A percentile compares a stretch with the other conserved stretches of the same genome.
phyloP scores from a whole-genome alignment of 1,140 invertebrate species.

The Matsumurasca onukii region DNA sequence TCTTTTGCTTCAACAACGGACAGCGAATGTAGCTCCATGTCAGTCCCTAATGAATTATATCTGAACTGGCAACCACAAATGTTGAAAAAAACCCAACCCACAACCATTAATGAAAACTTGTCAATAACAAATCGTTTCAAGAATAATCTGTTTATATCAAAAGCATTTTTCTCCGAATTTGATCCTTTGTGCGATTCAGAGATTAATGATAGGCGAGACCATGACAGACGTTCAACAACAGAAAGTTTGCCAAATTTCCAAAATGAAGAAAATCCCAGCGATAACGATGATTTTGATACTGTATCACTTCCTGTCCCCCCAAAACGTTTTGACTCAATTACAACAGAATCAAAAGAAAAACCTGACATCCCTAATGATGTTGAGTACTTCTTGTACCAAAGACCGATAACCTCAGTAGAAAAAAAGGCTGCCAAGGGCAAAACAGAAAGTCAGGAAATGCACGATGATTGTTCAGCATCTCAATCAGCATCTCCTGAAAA shows the following conservation, averaged over 20 bases:
- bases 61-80: constrained; percentile 31
- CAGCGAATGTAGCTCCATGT: constrained; percentile 31
- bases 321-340: constrained; percentile 39
- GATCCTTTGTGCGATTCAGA: constrained; percentile 42
- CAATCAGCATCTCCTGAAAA: constrained; percentile 36
- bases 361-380: constrained; percentile 31
- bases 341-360: constrained; percentile 4
- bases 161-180: constrained; percentile 44
- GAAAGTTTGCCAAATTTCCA: constrained; percentile 1
- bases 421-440: no score
- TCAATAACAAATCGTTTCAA: constrained; percentile 15
- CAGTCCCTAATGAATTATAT: constrained; percentile 36
- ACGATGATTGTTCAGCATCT: no score
- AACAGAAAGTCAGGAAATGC: no score
- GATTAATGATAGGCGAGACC: neutral
- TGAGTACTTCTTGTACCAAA: constrained; percentile 36
- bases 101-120: neutral
- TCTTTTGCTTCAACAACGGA: constrained; percentile 27
- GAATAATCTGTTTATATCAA: constrained; percentile 32
- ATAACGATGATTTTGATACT: constrained; percentile 24
- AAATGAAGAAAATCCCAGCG: constrained; percentile 7
- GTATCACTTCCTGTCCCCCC: constrained; percentile 38
- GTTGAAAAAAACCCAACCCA: no score
- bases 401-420: constrained; percentile 34
- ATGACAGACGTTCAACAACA: neutral